phyloP scores from a whole-genome alignment of 1,140 invertebrate genomes.

The Chironomus striatipennis region DNA sequence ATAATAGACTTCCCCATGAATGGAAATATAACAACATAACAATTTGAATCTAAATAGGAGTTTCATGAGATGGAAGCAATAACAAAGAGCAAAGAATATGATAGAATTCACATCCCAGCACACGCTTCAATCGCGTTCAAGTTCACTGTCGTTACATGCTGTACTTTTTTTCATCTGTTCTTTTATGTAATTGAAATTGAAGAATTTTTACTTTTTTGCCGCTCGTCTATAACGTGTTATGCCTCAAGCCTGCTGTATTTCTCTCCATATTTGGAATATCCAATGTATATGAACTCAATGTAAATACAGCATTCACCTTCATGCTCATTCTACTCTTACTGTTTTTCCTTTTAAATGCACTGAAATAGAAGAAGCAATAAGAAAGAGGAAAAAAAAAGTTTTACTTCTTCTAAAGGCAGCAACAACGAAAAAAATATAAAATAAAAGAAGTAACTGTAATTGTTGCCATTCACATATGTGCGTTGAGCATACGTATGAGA shows the following conservation, averaged over 20 bases:
- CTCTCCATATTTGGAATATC: background rate
- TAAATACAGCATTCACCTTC: constrained; percentile 12
- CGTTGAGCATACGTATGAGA: background rate
- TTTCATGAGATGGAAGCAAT: background rate
- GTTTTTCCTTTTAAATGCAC: background rate
- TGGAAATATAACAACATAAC: constrained; percentile 7
- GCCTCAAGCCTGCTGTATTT: background rate
- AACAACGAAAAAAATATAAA: background rate
- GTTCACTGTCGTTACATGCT: background rate
- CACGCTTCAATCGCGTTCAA: background rate
- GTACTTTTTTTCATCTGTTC: background rate
- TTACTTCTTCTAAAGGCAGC: background rate
- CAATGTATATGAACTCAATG: no score
- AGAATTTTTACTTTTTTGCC: background rate
- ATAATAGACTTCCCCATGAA: background rate
- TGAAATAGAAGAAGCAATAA: background rate
- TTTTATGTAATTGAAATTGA: background rate
- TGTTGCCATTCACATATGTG: constrained; percentile 12
- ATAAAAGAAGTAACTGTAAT: background rate
- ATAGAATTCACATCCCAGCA: background rate
- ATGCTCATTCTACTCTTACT: background rate
- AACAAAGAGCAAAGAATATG: background rate
- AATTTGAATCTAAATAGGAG: background rate
- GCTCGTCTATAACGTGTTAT: background rate
- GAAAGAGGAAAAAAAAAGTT: background rate